Percentiles rank a stretch among this genome's conserved stretches.
Evolutionary conservation across 2,113 vertebrate genomes (phyloP).

Genomic region (Gambusia holbrooki): DNA sequence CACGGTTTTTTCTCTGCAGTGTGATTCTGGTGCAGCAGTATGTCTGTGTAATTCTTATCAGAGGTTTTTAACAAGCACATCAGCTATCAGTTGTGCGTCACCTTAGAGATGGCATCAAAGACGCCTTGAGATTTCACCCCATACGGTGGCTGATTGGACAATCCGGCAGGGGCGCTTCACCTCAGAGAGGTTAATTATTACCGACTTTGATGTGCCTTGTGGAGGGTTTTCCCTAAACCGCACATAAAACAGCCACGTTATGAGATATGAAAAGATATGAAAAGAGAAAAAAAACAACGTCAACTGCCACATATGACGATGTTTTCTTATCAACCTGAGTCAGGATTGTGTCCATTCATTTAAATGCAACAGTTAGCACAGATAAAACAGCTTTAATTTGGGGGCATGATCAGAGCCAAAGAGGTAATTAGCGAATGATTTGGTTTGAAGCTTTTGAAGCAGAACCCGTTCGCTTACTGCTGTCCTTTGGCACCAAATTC

Average conservation of each 20-base stretch:
- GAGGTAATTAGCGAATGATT: not conserved
- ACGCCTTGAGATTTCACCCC: slow-evolving; percentile 56
- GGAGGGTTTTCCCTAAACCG: not conserved
- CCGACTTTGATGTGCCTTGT: not conserved
- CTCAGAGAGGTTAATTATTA: slow-evolving; percentile 56
- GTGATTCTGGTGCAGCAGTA: not conserved
- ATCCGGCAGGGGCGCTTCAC: slow-evolving; percentile 21
- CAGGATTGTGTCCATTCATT: too few species aligned
- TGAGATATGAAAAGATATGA: not conserved
- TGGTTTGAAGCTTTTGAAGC: not conserved
- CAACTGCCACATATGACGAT: too few species aligned
- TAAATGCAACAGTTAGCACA: too few species aligned
- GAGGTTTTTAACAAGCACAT: slow-evolving; percentile 31
- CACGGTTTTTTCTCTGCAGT: not conserved
- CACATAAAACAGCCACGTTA: not conserved
- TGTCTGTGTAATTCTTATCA: slow-evolving; percentile 44
- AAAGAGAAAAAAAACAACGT: too few species aligned
- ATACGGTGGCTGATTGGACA: slow-evolving; percentile 32
- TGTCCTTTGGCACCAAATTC: not conserved
- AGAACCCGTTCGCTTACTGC: not conserved
- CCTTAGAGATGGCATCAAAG: slow-evolving; percentile 36
- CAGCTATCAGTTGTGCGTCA: slow-evolving; percentile 66
- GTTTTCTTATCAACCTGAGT: too few species aligned
- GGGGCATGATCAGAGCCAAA: not conserved
- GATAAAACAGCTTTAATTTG: not conserved